Percentiles rank a stretch among this genome's conserved stretches.
Evolutionary conservation across 2,797 vertebrate genomes (phyloP).

Genomic region (Crocodylus rhombifer): DNA sequence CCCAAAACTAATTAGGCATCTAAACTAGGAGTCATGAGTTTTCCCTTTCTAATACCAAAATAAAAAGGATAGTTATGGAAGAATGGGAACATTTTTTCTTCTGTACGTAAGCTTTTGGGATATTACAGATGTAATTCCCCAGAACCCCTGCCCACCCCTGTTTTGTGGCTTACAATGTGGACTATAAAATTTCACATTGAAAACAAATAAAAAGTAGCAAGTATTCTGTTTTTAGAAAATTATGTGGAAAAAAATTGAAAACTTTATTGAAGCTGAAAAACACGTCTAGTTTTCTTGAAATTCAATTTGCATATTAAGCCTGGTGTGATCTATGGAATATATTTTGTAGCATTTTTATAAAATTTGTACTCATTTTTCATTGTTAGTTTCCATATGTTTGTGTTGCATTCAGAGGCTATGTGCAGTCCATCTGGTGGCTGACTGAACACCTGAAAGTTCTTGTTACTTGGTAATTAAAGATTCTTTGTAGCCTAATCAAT

Average conservation of each 20-base stretch:
- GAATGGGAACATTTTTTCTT: neutral
- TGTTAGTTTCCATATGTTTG: constrained; percentile 42
- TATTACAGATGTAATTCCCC: neutral
- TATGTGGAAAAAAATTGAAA: neutral
- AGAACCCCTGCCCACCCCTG: neutral
- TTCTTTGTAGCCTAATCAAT: constrained; percentile 40
- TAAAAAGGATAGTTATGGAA: neutral
- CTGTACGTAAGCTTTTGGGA: neutral
- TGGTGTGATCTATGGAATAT: constrained; percentile 17
- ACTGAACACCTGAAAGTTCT: constrained; percentile 48
- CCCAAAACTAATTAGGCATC: no score
- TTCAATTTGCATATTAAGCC: neutral
- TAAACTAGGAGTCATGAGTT: no score
- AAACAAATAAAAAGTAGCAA: neutral
- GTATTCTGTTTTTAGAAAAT: neutral
- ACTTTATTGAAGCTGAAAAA: neutral
- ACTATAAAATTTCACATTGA: neutral
- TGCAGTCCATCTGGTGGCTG: constrained; percentile 46
- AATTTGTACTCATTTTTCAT: constrained; percentile 47
- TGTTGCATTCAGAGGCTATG: constrained; percentile 3
- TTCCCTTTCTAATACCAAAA: no score
- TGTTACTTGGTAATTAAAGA: constrained; percentile 51
- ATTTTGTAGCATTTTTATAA: constrained; percentile 21
- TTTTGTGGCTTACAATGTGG: neutral
- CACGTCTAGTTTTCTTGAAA: constrained; percentile 8